These are phyloP conservation scores for Cetonia aurata DNA, from an alignment of 2,888 invertebrate species.

Conservation along the genomic window DNA sequence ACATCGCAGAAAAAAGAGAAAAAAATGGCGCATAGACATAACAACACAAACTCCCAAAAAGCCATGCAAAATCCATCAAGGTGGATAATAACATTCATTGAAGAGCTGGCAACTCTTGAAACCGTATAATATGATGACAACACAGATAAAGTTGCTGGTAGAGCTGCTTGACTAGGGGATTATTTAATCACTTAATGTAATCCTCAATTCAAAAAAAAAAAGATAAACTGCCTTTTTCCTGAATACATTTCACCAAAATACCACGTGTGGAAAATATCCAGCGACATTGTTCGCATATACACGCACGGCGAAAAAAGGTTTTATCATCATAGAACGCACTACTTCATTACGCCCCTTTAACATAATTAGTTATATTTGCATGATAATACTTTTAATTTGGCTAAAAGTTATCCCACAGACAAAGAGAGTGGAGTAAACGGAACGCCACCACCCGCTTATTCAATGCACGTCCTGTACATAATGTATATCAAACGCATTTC, in stretches of 20 bases:
- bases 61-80: no score
- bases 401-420: slow-evolving; percentile 18
- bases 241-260: slow-evolving; percentile 14
- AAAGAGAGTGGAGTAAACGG: background rate
- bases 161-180: no score
- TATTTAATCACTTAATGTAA: slow-evolving; percentile 23
- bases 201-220: background rate
- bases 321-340: slow-evolving; percentile 1
- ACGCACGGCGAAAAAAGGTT: background rate
- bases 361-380: slow-evolving; percentile 38
- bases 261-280: slow-evolving; percentile 3
- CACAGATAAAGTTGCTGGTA: no score
- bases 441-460: background rate
- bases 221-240: slow-evolving; percentile 17
- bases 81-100: no score
- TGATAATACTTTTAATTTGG: slow-evolving; percentile 36
- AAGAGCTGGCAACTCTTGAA: no score
- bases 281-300: slow-evolving; percentile 6
- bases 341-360: slow-evolving; percentile 12
- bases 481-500: slow-evolving; percentile 43
- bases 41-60: no score
- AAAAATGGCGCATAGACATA: background rate
- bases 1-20: background rate
- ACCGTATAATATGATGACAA: no score
- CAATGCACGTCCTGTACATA: no score